A percentile compares a stretch with the other conserved stretches of the same genome.
phyloP scores from a whole-genome alignment of 2,888 invertebrate species.

The Parelbella ahira region DNA sequence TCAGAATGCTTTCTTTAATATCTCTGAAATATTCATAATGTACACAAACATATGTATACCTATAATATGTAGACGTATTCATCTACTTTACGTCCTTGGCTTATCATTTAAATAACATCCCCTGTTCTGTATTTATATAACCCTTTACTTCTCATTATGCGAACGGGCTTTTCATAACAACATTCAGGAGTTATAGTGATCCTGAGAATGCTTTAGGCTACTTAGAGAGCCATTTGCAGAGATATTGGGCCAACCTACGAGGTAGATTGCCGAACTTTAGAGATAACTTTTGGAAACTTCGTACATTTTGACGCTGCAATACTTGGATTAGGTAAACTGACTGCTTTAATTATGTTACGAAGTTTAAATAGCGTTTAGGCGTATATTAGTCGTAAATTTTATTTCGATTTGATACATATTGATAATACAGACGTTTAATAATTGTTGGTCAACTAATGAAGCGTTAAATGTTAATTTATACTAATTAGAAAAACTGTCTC shows the following conservation, averaged over 20 bases:
- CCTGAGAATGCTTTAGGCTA: constrained; percentile 61
- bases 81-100: too few relatives aligned
- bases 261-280: constrained; percentile 73
- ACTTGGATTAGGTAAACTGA: constrained; percentile 74
- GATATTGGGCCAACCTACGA: constrained; percentile 70
- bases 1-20: too few relatives aligned
- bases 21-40: too few relatives aligned
- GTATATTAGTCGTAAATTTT: constrained; percentile 24
- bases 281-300: constrained; percentile 74
- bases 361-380: constrained; percentile 34
- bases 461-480: too few relatives aligned
- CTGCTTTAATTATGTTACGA: constrained; percentile 68
- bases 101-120: too few relatives aligned
- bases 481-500: too few relatives aligned
- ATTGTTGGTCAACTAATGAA: too few relatives aligned
- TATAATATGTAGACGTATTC: too few relatives aligned
- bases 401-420: too few relatives aligned
- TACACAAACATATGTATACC: too few relatives aligned
- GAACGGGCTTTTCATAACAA: constrained; percentile 61
- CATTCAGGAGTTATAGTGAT: constrained; percentile 49
- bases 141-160: constrained; percentile 50
- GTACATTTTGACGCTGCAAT: constrained; percentile 75
- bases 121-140: too few relatives aligned
- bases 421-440: too few relatives aligned
- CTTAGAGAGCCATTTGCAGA: constrained; percentile 71